Evolutionary conservation across 1,140 invertebrate species (phyloP).

Genomic region (Augochlora pura): DNA sequence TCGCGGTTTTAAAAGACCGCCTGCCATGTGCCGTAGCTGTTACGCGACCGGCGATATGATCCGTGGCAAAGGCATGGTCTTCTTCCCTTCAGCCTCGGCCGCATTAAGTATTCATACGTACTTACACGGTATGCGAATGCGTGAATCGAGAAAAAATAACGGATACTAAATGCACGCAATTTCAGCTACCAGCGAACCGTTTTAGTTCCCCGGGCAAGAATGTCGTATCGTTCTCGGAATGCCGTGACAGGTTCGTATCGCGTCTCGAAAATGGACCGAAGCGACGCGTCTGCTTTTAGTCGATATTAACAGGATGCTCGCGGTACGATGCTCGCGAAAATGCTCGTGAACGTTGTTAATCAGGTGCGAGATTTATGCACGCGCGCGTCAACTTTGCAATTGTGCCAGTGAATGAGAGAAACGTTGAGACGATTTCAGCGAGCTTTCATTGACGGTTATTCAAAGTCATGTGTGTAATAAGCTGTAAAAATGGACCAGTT

Average conservation of each 20-base stretch:
- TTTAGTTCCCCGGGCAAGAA: conserved; percentile 58
- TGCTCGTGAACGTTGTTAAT: neutral
- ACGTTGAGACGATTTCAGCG: no score
- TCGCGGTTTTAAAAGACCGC: conserved; percentile 60
- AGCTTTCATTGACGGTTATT: no score
- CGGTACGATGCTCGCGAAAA: neutral
- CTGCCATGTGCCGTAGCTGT: conserved; percentile 32
- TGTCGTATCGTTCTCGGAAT: conserved; percentile 32
- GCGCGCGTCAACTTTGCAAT: no score
- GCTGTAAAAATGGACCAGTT: no score
- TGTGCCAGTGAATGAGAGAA: no score
- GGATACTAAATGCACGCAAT: conserved; percentile 69
- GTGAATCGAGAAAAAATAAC: conserved; percentile 58
- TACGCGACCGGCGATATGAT: conserved; percentile 58
- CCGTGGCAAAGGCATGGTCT: conserved; percentile 7
- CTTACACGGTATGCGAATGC: conserved; percentile 38
- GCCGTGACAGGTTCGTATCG: conserved; percentile 38
- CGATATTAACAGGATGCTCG: neutral
- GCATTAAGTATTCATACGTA: conserved; percentile 58
- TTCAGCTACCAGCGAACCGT: conserved; percentile 64
- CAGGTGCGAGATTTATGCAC: neutral
- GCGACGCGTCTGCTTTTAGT: conserved; percentile 31
- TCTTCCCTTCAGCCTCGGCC: conserved; percentile 4
- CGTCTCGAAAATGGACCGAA: conserved; percentile 19
- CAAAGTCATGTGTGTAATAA: no score